Evolutionary conservation across 2,113 vertebrate species (phyloP), one percentile per base, ranked within the genome.

Genomic region (Albula glossodonta): DNA sequence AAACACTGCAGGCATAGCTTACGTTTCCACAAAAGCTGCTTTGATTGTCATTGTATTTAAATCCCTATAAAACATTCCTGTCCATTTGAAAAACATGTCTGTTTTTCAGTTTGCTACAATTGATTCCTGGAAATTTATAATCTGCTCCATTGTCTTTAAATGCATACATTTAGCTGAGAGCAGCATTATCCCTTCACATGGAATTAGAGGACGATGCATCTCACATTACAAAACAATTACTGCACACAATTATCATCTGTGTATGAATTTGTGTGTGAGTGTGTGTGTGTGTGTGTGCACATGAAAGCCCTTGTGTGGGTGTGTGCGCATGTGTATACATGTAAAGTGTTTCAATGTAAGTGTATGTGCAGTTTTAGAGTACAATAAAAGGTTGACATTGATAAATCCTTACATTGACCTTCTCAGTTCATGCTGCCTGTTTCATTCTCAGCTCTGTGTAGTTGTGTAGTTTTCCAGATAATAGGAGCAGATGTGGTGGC

Each of bases 41-140:
- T 79, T 50, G 78, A 49, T 79, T 79, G 78, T 79, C 78, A 50
- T 79, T 79, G 50, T 49, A 79, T 50, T 49, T 50, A 48, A 79
- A 79, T 79, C 78, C 78, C 41, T 79, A 50, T 50, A 78, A 79
- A 50, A 79, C 4, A 49, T 79, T 50, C 41, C 41, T 79, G 78
- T 79, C 78, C 78, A 79, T 79, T 79, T 17, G 6, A 10, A 79
- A 79, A 50, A 49, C 3, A 2, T 50, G 4, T 49, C 3, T 19
- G 15, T 48, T 49, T 79, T 49, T 79, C 11, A 17, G 78, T 79
- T 50, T 48, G 4, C 78, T 79, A 15, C 48, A 79, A 7, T 79
- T 50, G 15, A 15, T 79, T 48, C 41, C 8, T 49, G 78, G 49
- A 79, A 79, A 50, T 15, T 12, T 79, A 79, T 79, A 50, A 50